Evolutionary conservation across 2,797 vertebrate species (phyloP).

Genomic region (Dipus sagitta): DNA sequence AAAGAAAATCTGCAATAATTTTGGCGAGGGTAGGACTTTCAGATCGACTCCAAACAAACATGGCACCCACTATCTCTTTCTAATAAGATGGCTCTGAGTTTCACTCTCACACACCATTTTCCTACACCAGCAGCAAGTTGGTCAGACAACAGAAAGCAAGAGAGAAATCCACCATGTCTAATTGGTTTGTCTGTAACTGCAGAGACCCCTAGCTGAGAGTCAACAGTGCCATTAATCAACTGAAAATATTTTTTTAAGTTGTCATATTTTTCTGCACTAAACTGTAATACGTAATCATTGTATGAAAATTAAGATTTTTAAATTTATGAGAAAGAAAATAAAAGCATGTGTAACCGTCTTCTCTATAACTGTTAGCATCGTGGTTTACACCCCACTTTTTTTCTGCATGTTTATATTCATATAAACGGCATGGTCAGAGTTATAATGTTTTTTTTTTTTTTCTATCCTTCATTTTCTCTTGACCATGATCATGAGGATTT

Average conservation of each 20-base stretch:
- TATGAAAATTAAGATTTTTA: neutral
- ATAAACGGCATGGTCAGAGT: neutral
- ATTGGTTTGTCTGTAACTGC: neutral
- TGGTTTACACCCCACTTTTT: neutral
- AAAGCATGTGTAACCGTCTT: neutral
- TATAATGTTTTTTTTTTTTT: neutral
- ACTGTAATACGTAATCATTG: neutral
- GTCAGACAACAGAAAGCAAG: neutral
- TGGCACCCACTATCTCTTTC: neutral
- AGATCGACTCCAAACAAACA: constrained; percentile 15
- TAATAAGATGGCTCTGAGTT: neutral
- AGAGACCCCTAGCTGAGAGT: neutral
- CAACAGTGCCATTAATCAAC: neutral
- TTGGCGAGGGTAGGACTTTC: constrained; percentile 1
- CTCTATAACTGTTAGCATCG: neutral
- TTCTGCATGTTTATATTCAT: neutral
- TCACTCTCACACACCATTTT: neutral
- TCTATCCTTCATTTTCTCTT: constrained; percentile 33
- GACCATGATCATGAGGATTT: constrained; percentile 13
- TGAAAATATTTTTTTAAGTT: neutral
- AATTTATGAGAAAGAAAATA: neutral
- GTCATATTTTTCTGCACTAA: neutral
- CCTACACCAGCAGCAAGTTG: neutral
- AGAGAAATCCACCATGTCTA: neutral
- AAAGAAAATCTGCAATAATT: constrained; percentile 38